Evolutionary conservation across 2,888 invertebrate species (phyloP).

Genomic region (Hirudinaria manillensis): DNA sequence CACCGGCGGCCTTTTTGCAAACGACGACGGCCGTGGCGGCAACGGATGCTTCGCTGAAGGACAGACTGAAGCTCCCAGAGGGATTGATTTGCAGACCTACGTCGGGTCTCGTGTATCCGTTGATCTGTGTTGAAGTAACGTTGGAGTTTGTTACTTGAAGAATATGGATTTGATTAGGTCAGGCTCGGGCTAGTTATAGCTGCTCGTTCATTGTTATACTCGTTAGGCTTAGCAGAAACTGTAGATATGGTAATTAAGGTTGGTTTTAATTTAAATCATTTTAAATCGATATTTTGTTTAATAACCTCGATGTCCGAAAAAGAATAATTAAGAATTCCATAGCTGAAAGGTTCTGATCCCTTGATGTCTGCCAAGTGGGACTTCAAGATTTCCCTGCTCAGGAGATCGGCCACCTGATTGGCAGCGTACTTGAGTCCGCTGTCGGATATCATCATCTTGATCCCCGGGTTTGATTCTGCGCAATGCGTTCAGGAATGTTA

Average conservation of each 20-base stretch:
- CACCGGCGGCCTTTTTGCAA: neutral
- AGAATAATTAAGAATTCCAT: neutral
- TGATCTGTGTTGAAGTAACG: neutral
- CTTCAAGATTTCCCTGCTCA: neutral
- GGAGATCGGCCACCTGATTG: neutral
- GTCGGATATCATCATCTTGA: neutral
- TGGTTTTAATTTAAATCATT: neutral
- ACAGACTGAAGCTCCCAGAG: neutral
- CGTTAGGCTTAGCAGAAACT: too few relatives aligned
- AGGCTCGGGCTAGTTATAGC: neutral
- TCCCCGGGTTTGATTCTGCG: neutral
- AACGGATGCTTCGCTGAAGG: neutral
- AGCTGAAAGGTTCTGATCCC: conserved; percentile 1
- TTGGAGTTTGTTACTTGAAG: neutral
- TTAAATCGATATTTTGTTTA: too few relatives aligned
- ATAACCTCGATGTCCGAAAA: neutral
- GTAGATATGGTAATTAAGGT: neutral
- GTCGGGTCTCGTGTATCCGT: neutral
- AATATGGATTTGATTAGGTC: neutral
- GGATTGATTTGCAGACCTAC: conserved; percentile 2
- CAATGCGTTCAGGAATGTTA: too few relatives aligned
- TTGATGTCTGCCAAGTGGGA: neutral
- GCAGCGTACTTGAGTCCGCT: neutral
- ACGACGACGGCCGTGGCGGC: neutral
- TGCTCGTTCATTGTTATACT: neutral